Conservation (phyloP, 1,140 invertebrate genomes). For the Drosophila sechellia region DNA sequence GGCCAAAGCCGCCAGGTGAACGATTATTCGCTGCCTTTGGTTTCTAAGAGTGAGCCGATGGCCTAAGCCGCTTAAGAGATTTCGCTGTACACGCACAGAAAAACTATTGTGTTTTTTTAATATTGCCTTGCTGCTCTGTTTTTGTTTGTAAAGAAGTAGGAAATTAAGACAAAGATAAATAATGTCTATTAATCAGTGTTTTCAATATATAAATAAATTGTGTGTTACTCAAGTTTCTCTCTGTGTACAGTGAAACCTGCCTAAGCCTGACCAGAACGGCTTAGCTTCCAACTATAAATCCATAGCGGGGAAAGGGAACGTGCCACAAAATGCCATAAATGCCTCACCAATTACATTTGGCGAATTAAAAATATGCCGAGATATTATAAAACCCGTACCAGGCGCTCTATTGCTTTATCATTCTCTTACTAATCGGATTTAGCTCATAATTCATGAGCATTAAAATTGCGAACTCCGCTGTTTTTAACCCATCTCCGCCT, state of each 20-base stretch:
- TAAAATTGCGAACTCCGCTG: constrained; percentile 9
- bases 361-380: constrained; percentile 63
- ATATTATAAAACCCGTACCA: constrained; percentile 49
- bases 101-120: background rate
- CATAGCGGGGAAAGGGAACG: constrained; percentile 1
- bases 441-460: constrained; percentile 57
- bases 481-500: constrained; percentile 8
- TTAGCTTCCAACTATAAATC: constrained; percentile 19
- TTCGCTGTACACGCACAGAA: constrained; percentile 21
- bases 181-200: too few relatives aligned
- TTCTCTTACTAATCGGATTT: constrained; percentile 69
- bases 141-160: too few relatives aligned
- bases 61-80: constrained; percentile 50
- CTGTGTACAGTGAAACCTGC: constrained; percentile 33
- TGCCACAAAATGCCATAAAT: constrained; percentile 41
- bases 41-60: constrained; percentile 26
- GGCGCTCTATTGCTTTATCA: constrained; percentile 26
- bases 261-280: constrained; percentile 36
- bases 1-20: constrained; percentile 34
- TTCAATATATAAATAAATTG: background rate
- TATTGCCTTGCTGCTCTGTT: background rate
- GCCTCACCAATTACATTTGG: constrained; percentile 61
- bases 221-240: constrained; percentile 9
- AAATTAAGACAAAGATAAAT: too few relatives aligned
- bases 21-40: constrained; percentile 47